Base-by-base conservation (phyloP, 2,888 invertebrate genomes). In the Carabus problematicus region DNA sequence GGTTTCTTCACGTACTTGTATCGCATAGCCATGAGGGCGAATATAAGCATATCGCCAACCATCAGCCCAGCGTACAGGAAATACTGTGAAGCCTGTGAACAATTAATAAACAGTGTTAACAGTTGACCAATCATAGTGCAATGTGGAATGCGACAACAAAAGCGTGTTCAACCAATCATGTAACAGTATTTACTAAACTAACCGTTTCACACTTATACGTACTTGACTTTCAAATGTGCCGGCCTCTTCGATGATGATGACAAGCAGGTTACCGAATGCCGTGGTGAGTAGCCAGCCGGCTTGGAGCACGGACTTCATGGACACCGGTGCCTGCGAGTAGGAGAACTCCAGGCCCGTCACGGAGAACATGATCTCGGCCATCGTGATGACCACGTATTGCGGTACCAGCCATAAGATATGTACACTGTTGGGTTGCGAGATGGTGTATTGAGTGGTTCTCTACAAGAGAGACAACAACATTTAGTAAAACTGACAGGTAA, bases 321-420 rank as follows among this genome's bases (percentile, higher is more conserved):
- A 91, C 4, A 85, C 79, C 0, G 98, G 97, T 0, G 98, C 95
- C 85, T 95, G 95, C 0, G 97, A 94, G 81, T 96, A 98, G 0
- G 97, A 94, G 82, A 99, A 98, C 79, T 96, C 94, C 18, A 98
- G 84, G 0, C 98, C 98, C 0, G 98, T 97, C 29, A 98, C 92
- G 0, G 97, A 95, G 81, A 97, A 96, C 90, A 98, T 92, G 49
- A 98, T 92, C 82, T 99, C 98, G 0, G 91, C 98, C 76, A 92
- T 88, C 0, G 98, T 97, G 76, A 99, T 92, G 12, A 97, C 85
- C 59, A 97, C 82, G 79, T 97, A 97, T 80, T 98, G 98, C 0
- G 98, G 98, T 16, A 98, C 78, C 76, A 96, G 88, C 91, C 90
- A 93, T 3, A 94, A 79, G 77, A 97, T 93, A 75, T 93, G 91